These are phyloP conservation scores for Trissonchulus latispiculum DNA, from an alignment of 2,888 invertebrate genomes.

Conservation along the genomic window DNA sequence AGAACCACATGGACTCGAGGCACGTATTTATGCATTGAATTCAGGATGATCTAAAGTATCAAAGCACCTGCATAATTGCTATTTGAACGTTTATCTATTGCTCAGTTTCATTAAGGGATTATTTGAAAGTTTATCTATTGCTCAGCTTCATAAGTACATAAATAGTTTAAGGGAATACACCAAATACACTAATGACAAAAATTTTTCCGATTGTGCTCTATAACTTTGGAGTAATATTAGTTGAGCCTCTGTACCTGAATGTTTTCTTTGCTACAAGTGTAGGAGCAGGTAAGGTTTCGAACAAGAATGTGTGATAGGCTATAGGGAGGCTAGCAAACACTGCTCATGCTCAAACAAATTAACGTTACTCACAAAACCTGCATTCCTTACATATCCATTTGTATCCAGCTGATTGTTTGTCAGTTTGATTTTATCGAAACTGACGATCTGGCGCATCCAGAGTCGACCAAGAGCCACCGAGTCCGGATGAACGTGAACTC, in stretches of 20 bases:
- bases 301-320: too few relatives aligned
- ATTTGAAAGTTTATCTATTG: too few relatives aligned
- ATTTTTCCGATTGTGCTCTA: neutral
- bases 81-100: too few relatives aligned
- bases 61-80: too few relatives aligned
- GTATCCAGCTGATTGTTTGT: conserved; percentile 97
- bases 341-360: too few relatives aligned
- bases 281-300: too few relatives aligned
- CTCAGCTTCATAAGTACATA: too few relatives aligned
- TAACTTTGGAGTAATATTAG: neutral
- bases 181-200: neutral
- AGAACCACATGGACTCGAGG: conserved; percentile 90
- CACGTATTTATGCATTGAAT: conserved; percentile 99
- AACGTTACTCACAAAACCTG: too few relatives aligned
- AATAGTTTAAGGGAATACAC: neutral
- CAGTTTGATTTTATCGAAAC: conserved; percentile 94
- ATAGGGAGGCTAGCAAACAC: too few relatives aligned
- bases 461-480: conserved; percentile 88
- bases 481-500: conserved; percentile 90
- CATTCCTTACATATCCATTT: conserved; percentile 79
- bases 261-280: too few relatives aligned
- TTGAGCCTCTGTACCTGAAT: too few relatives aligned
- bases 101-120: too few relatives aligned
- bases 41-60: conserved; percentile 88
- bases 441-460: conserved; percentile 75